These are phyloP conservation scores for Nemotelus pantherinus DNA, from an alignment of 2,888 invertebrate genomes.

Conservation along the genomic window DNA sequence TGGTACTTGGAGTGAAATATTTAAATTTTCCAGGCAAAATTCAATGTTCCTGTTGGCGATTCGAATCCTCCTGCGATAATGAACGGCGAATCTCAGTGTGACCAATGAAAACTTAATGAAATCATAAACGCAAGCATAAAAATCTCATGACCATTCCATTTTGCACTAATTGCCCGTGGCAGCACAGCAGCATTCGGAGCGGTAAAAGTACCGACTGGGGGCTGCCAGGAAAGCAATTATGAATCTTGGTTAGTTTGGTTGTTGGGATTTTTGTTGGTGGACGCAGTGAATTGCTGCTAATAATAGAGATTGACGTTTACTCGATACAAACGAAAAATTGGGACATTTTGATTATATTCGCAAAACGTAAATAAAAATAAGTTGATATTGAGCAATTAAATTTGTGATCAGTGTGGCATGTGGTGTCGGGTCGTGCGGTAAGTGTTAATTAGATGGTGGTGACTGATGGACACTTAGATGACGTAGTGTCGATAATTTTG, in stretches of 20 bases:
- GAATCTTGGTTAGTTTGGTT: too few species aligned
- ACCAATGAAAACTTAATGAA: slow-evolving; percentile 28
- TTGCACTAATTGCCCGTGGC: not conserved
- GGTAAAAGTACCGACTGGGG: not conserved
- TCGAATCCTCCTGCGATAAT: too few species aligned
- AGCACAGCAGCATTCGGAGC: not conserved
- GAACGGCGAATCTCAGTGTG: too few species aligned
- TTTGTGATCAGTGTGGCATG: not conserved
- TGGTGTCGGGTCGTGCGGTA: not conserved
- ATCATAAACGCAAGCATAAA: slow-evolving; percentile 31
- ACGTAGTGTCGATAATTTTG: too few species aligned
- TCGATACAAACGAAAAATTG: not conserved
- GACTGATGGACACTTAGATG: slow-evolving; percentile 9
- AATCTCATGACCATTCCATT: not conserved
- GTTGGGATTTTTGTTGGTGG: not conserved
- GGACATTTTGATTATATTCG: not conserved
- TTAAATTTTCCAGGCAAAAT: too few species aligned
- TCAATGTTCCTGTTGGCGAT: too few species aligned
- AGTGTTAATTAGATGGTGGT: slow-evolving; percentile 36
- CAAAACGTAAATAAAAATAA: not conserved
- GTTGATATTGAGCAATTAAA: slow-evolving; percentile 11
- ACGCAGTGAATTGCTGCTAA: not conserved
- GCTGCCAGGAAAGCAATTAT: too few species aligned
- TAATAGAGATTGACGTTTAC: slow-evolving; percentile 21
- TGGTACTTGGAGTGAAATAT: too few species aligned